Conservation (phyloP, 2,113 vertebrate species). For the Prunella fulvescens region DNA sequence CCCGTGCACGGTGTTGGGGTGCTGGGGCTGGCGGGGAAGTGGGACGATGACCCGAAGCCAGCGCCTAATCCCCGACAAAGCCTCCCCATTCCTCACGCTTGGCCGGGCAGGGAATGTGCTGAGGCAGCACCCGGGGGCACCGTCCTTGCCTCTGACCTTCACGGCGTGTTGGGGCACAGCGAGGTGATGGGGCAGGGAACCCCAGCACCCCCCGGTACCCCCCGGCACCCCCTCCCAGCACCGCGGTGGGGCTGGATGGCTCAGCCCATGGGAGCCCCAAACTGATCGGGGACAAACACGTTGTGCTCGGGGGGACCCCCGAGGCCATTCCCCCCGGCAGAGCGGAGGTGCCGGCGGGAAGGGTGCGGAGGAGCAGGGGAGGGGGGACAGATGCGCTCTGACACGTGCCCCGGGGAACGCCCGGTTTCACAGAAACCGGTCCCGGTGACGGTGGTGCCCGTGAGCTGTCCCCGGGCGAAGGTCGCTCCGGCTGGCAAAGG, state of each 20-base stretch:
- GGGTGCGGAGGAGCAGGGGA: neutral
- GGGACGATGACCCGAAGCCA: neutral
- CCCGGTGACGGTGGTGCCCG: neutral
- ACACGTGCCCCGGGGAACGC: slow-evolving; percentile 12
- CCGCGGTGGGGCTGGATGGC: fast-evolving
- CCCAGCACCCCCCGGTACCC: neutral
- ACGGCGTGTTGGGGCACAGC: neutral
- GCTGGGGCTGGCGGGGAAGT: neutral
- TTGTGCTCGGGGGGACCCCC: neutral
- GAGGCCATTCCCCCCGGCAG: neutral
- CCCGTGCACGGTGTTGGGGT: neutral
- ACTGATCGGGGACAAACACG: neutral
- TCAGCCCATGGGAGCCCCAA: neutral
- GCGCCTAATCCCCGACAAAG: slow-evolving; percentile 30
- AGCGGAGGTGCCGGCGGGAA: neutral
- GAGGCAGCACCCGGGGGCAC: slow-evolving; percentile 39
- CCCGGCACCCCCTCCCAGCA: neutral
- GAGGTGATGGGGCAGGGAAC: neutral
- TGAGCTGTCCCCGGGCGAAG: neutral
- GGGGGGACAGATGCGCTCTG: neutral
- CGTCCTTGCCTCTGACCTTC: slow-evolving; percentile 48
- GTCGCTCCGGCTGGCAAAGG: neutral
- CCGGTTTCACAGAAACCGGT: slow-evolving; percentile 32
- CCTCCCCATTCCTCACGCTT: slow-evolving; percentile 39
- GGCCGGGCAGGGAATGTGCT: slow-evolving; percentile 61